Conservation (phyloP, 2,113 vertebrate species). For the Helogale parvula region DNA sequence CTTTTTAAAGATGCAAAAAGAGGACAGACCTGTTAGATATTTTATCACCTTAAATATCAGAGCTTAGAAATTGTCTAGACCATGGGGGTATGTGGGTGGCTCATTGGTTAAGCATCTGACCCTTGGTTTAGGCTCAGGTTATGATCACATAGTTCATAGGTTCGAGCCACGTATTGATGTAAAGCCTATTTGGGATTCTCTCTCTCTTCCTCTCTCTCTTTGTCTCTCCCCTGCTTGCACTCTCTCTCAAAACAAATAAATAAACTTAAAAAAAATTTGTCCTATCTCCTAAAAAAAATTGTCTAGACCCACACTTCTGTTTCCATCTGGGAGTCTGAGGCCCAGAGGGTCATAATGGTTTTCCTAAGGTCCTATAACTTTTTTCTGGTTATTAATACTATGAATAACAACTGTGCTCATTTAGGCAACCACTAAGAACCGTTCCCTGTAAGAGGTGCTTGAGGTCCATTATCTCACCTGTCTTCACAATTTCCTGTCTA, state of each 20-base stretch:
- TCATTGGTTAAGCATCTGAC: too few relatives aligned
- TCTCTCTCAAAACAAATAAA: too few relatives aligned
- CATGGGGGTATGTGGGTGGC: too few relatives aligned
- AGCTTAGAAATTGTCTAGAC: neutral
- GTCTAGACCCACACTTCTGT: neutral
- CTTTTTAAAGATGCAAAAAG: neutral
- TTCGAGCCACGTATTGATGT: too few relatives aligned
- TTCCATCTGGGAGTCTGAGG: neutral
- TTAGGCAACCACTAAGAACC: neutral
- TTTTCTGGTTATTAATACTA: conserved; percentile 1
- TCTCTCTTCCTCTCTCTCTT: too few relatives aligned
- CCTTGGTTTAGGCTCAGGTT: too few relatives aligned
- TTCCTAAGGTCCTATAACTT: neutral
- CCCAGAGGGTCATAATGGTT: neutral
- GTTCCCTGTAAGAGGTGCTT: neutral
- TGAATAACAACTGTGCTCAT: conserved; percentile 17
- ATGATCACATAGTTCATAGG: too few relatives aligned
- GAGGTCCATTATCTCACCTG: conserved; percentile 38
- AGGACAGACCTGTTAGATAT: neutral
- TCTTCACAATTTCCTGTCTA: neutral
- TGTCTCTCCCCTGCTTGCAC: too few relatives aligned
- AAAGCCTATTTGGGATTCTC: too few relatives aligned
- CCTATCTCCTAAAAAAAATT: neutral
- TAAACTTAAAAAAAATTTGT: too few relatives aligned
- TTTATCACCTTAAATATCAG: neutral